Conservation (phyloP, 2,888 invertebrate genomes). For the Lepetodrilus schrolli region DNA sequence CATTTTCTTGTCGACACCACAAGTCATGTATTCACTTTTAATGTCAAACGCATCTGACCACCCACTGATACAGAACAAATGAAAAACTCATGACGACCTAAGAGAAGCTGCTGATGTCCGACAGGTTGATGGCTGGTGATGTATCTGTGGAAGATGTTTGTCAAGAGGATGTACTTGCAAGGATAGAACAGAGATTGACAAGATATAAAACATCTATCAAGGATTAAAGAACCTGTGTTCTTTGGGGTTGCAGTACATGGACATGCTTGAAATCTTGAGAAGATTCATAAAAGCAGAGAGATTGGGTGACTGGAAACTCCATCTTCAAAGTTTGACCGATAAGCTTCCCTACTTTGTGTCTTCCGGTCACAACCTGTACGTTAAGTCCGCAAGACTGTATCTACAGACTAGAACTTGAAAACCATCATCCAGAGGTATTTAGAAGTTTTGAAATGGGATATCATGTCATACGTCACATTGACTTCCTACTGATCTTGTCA, state of each 20-base stretch:
- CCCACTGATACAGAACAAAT: too few relatives aligned
- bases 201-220: too few relatives aligned
- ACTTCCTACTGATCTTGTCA: conserved; percentile 54
- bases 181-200: too few relatives aligned
- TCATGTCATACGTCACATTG: conserved; percentile 35
- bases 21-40: too few relatives aligned
- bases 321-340: conserved; percentile 38
- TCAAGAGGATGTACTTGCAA: too few relatives aligned
- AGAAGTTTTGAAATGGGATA: conserved; percentile 29
- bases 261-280: conserved; percentile 47
- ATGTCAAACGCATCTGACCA: too few relatives aligned
- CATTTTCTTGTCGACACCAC: too few relatives aligned
- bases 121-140: too few relatives aligned
- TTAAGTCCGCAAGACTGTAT: conserved; percentile 44
- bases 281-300: conserved; percentile 49
- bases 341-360: conserved; percentile 49
- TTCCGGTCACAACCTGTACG: conserved; percentile 63
- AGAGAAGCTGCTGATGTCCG: too few relatives aligned
- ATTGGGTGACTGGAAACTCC: conserved; percentile 43
- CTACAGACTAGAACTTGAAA: conserved; percentile 31
- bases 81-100: too few relatives aligned
- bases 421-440: conserved; percentile 35
- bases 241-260: conserved; percentile 51
- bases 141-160: too few relatives aligned
- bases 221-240: too few relatives aligned